Evolutionary conservation across 2,888 invertebrate species (phyloP), one percentile per base, ranked within the genome.

Genomic region (Ochropleura plecta): DNA sequence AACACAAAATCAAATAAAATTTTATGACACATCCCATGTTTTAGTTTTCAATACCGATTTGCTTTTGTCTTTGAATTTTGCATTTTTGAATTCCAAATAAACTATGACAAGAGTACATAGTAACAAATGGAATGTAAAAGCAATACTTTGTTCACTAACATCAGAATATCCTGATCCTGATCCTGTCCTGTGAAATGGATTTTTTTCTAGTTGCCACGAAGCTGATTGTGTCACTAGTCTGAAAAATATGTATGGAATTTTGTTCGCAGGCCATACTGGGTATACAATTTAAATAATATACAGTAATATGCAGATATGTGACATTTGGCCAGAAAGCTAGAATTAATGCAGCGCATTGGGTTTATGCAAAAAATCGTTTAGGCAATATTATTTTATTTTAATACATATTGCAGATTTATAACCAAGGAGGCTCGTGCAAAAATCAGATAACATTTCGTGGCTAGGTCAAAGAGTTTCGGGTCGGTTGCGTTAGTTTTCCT

Each of bases 1-100:
- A 75, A 62, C 72, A 30, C 62, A 42, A 46, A 59, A 57, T 42
- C 60, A 20, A 69, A 76, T 83, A 73, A 81, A 75, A 75, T 77
- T 77, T 66, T 71, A 83, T 75, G 70, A 53, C 4, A 40, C 63
- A 18, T 67, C 12, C 44, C 44, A 48, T 64, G 64, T 73, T 83
- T 82, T 62, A 60, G 64, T 42, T 67, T 66, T 64, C 65, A 68
- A 53, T 62, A 66, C 6, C 20, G 44, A n/a, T 42, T 68, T 18
- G 46, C 51, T 59, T 66, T 71, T 57, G 60, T 48, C 3, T 72
- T 30, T 76, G 42, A 16, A 40, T 40, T 59, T 63, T 66, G 67
- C 18, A 59, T 62, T 76, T 30, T 69, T 65, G 42, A 40, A 65
- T 30, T 40, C 30, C n/a, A 46, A 10, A n/a, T 51, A 76, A 40